Conservation (phyloP, 2,888 invertebrate species). For the Trichopoda pennipes region DNA sequence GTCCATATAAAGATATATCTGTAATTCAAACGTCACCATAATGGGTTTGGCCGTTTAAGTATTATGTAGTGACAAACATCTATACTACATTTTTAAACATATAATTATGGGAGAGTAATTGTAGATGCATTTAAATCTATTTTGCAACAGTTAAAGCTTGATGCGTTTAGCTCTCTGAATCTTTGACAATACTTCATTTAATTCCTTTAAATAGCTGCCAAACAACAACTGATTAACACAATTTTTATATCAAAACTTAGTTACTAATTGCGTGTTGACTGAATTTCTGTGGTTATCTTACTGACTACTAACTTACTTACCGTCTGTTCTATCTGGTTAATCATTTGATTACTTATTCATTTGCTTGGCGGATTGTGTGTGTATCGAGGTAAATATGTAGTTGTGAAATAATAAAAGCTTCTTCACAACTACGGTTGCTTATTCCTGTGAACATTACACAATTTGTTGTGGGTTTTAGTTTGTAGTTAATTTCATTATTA, state of each 20-base stretch:
- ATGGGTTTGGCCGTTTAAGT: too few species aligned
- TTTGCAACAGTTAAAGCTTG: not conserved
- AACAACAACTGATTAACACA: constrained; percentile 27
- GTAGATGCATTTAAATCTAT: too few species aligned
- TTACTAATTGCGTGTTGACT: constrained; percentile 38
- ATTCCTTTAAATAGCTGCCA: constrained; percentile 21
- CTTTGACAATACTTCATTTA: not conserved
- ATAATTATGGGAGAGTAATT: too few species aligned
- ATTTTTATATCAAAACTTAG: constrained; percentile 20
- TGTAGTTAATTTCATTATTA: not conserved
- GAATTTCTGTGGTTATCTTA: constrained; percentile 16
- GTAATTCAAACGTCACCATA: too few species aligned
- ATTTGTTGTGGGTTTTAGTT: constrained; percentile 17
- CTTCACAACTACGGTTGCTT: constrained; percentile 37
- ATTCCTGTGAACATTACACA: not conserved
- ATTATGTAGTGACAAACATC: too few species aligned
- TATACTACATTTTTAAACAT: too few species aligned
- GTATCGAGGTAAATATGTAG: constrained; percentile 24
- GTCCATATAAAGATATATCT: too few species aligned
- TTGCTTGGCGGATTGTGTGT: constrained; percentile 39
- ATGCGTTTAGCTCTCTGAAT: not conserved
- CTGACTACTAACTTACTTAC: constrained; percentile 11
- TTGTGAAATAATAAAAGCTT: constrained; percentile 41
- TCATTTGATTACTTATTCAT: constrained; percentile 41
- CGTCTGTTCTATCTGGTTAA: constrained; percentile 14